These are phyloP conservation scores for Gallinago media DNA, from an alignment of 2,113 vertebrate species.

Conservation along the genomic window DNA sequence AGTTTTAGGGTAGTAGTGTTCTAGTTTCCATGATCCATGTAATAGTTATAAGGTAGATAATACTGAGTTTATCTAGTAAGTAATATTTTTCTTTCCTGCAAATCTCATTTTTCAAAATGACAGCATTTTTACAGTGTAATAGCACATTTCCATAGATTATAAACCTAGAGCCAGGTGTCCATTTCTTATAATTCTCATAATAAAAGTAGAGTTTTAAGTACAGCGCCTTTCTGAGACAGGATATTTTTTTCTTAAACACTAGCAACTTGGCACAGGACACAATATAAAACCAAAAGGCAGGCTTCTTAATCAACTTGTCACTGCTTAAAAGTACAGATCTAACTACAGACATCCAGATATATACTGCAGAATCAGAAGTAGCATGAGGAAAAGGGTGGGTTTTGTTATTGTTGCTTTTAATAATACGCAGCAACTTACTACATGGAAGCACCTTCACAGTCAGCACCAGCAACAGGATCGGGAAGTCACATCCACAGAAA, in stretches of 20 bases:
- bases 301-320: constrained; percentile 67
- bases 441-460: background rate
- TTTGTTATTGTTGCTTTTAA: background rate
- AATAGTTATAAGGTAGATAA: background rate
- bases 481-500: background rate
- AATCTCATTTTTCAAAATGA: background rate
- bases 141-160: constrained; percentile 31
- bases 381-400: background rate
- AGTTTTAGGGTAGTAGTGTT: background rate
- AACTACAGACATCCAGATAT: background rate
- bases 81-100: background rate
- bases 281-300: constrained; percentile 68
- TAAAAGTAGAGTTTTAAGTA: constrained; percentile 53
- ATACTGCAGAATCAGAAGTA: background rate
- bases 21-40: background rate
- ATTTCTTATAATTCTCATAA: constrained; percentile 52
- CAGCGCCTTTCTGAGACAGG: background rate
- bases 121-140: background rate
- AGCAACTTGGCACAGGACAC: constrained; percentile 58
- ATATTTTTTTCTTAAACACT: background rate
- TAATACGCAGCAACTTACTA: background rate
- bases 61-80: background rate
- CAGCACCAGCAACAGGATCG: background rate
- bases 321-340: constrained; percentile 38
- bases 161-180: constrained; percentile 24